phyloP scores from a whole-genome alignment of 1,140 invertebrate genomes.

The Rhyacophila brunnea region DNA sequence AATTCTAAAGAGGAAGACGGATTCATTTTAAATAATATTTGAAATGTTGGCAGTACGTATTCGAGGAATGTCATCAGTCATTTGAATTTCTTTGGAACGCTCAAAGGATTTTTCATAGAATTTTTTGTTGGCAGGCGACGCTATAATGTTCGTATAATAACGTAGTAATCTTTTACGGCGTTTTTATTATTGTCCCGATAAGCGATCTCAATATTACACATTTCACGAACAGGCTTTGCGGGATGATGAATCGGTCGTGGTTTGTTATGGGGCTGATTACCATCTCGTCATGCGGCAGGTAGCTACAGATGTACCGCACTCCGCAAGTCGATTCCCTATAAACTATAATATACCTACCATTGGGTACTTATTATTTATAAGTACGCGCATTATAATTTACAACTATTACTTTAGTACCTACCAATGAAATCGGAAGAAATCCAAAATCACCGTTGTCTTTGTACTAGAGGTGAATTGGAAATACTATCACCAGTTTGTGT shows the following conservation, averaged over 20 bases:
- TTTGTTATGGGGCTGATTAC: conserved; percentile 9
- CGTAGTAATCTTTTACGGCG: conserved; percentile 17
- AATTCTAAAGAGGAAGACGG: conserved; percentile 9
- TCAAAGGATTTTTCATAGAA: conserved; percentile 15
- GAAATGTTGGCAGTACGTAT: conserved; percentile 10
- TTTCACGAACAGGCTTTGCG: conserved; percentile 28
- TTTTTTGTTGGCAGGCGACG: conserved; percentile 11
- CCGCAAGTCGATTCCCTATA: too few species aligned
- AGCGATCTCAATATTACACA: conserved; percentile 32
- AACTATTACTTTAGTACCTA: too few species aligned
- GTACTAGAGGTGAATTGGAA: too few species aligned
- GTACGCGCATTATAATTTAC: too few species aligned
- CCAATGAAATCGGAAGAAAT: too few species aligned
- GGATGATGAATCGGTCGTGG: conserved; percentile 31
- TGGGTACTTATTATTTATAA: too few species aligned
- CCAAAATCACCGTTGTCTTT: too few species aligned
- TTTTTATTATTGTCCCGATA: conserved; percentile 31
- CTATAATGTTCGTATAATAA: conserved; percentile 23
- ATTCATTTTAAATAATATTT: conserved; percentile 22
- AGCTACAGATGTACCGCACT: conserved; percentile 5
- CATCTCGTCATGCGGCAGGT: conserved; percentile 23
- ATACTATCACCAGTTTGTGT: too few species aligned
- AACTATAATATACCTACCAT: too few species aligned
- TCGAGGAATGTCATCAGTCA: conserved; percentile 34
- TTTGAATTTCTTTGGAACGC: conserved; percentile 2